phyloP scores from a whole-genome alignment of 2,113 vertebrate genomes.

The Pygoscelis adeliae region DNA sequence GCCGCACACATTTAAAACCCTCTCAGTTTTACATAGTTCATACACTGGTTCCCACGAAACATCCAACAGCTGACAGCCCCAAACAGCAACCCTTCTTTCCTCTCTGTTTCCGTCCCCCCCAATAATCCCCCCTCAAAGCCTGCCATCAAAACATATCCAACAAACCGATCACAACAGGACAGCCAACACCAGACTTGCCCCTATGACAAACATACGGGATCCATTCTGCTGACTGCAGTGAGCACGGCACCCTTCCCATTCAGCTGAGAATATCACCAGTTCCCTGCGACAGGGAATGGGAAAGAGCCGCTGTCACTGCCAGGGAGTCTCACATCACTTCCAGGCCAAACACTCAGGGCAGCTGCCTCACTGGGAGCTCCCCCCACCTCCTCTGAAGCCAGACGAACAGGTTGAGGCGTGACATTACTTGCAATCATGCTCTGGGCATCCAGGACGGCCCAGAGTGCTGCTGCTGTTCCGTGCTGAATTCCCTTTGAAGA shows the following conservation, averaged over 20 bases:
- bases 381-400: background rate
- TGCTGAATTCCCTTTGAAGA: background rate
- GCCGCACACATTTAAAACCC: fast-evolving
- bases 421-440: background rate
- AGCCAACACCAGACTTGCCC: background rate
- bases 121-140: background rate
- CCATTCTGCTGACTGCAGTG: background rate
- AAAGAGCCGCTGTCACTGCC: background rate
- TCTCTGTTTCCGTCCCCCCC: background rate
- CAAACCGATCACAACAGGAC: too few relatives aligned
- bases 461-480: background rate
- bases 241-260: background rate
- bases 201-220: background rate
- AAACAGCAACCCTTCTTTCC: background rate
- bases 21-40: background rate
- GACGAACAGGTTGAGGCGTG: background rate
- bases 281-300: fast-evolving
- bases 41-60: background rate
- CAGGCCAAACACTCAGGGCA: background rate
- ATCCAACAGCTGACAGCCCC: background rate
- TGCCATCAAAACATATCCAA: background rate
- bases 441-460: background rate
- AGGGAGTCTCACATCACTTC: background rate
- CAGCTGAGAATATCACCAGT: background rate
- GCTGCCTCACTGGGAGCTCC: background rate